Conservation (phyloP, 2,888 invertebrate species). For the Pemphredon lugubris region DNA sequence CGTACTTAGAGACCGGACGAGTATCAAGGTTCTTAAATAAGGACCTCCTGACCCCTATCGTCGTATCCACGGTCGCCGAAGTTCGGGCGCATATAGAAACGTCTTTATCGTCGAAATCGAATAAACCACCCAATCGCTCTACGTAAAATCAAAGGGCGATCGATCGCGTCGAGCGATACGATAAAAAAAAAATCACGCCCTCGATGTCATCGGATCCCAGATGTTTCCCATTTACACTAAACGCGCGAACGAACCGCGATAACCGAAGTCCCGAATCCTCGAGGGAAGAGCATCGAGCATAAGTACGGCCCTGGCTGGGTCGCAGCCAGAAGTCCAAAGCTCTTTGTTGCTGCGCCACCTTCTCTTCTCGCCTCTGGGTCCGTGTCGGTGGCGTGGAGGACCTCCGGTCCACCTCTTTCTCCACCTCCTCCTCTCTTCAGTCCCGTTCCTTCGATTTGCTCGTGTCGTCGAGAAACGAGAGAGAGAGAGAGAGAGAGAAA, state of each 20-base stretch:
- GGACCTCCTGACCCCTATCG: background rate
- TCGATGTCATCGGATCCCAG: too few species aligned
- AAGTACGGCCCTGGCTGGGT: constrained; percentile 69
- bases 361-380: constrained; percentile 77
- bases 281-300: constrained; percentile 3
- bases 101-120: background rate
- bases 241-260: too few species aligned
- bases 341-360: constrained; percentile 79
- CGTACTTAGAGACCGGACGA: constrained; percentile 48
- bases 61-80: too few species aligned
- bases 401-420: constrained; percentile 66
- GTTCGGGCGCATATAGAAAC: too few species aligned
- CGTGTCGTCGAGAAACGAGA: constrained; percentile 67
- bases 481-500: constrained; percentile 34
- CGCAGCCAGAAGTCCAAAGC: constrained; percentile 76
- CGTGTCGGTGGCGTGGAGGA: constrained; percentile 70
- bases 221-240: too few species aligned
- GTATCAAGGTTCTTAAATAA: background rate
- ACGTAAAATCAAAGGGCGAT: too few species aligned
- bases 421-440: constrained; percentile 53
- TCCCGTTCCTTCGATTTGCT: constrained; percentile 74
- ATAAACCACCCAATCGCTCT: too few species aligned
- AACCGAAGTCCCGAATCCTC: too few species aligned
- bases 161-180: too few species aligned
- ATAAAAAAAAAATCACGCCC: too few species aligned